These are phyloP conservation scores for Sinhomidia bicolor DNA, from an alignment of 2,888 invertebrate species.

Conservation along the genomic window DNA sequence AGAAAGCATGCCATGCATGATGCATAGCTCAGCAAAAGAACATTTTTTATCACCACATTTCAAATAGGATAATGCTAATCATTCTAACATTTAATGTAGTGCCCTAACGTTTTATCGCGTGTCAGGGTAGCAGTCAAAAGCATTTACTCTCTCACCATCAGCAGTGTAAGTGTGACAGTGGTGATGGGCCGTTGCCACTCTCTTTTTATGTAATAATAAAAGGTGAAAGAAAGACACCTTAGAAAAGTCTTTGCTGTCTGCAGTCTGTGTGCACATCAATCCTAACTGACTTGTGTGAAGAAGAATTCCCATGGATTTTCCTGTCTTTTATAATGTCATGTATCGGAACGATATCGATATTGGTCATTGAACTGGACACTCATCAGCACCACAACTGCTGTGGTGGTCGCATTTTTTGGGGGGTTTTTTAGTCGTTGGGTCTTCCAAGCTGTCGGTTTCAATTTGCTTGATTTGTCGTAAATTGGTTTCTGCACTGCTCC, in stretches of 20 bases:
- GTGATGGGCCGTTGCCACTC: background rate
- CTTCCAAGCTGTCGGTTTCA: background rate
- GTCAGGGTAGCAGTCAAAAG: background rate
- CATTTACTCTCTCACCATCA: background rate
- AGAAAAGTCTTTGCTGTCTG: background rate
- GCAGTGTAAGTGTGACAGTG: background rate
- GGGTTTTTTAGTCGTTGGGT: background rate
- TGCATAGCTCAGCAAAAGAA: too few relatives aligned
- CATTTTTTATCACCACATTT: background rate
- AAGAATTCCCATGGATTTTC: constrained; percentile 51
- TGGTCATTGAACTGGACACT: background rate
- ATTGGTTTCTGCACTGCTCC: background rate
- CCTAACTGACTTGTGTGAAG: background rate
- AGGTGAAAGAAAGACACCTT: constrained; percentile 10
- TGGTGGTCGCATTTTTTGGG: background rate
- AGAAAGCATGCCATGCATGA: background rate
- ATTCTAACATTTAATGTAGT: background rate
- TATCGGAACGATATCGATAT: background rate
- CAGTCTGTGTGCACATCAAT: too few relatives aligned
- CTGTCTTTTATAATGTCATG: background rate
- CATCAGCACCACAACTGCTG: background rate
- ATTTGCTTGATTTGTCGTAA: background rate
- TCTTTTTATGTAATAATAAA: background rate
- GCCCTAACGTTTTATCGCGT: background rate
- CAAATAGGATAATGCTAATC: background rate